Percentiles rank a stretch among this genome's conserved stretches.
These are phyloP conservation scores for Tapirus terrestris DNA, from an alignment of 2,113 vertebrate species.

Conservation along the genomic window DNA sequence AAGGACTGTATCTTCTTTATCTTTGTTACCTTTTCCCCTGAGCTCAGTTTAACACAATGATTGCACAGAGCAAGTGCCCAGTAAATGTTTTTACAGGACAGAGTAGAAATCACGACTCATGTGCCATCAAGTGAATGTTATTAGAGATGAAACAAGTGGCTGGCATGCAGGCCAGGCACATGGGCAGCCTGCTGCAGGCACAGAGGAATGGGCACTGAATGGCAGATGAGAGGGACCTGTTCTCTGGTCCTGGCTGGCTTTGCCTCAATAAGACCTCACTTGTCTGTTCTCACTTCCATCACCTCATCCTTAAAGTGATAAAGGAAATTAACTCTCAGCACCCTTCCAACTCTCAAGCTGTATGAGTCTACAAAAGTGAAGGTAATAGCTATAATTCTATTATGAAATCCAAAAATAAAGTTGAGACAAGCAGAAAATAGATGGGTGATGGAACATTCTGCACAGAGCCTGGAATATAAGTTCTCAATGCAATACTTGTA, in stretches of 20 bases:
- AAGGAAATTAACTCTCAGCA: not conserved
- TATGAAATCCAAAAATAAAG: not conserved
- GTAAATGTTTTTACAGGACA: not conserved
- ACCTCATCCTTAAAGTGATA: not conserved
- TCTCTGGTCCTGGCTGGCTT: not conserved
- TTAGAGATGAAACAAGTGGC: not conserved
- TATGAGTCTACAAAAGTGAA: not conserved
- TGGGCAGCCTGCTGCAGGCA: not conserved
- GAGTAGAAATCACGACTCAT: not conserved
- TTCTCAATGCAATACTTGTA: fast-evolving
- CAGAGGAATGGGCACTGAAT: not conserved
- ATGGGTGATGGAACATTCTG: not conserved
- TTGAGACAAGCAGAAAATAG: not conserved
- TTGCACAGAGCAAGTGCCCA: not conserved
- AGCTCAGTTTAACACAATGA: not conserved
- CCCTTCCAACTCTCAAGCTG: not conserved
- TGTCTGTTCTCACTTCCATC: not conserved
- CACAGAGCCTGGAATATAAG: too few relatives aligned
- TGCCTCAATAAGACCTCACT: not conserved
- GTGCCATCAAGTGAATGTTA: not conserved
- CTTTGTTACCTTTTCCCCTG: not conserved
- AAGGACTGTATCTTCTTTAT: not conserved
- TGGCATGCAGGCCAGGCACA: not conserved
- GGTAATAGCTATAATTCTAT: too few relatives aligned
- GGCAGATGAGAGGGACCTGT: not conserved